A percentile compares a stretch with the other conserved stretches of the same genome.
Evolutionary conservation across 2,113 vertebrate genomes (phyloP).

Genomic region (Tamias sibiricus): DNA sequence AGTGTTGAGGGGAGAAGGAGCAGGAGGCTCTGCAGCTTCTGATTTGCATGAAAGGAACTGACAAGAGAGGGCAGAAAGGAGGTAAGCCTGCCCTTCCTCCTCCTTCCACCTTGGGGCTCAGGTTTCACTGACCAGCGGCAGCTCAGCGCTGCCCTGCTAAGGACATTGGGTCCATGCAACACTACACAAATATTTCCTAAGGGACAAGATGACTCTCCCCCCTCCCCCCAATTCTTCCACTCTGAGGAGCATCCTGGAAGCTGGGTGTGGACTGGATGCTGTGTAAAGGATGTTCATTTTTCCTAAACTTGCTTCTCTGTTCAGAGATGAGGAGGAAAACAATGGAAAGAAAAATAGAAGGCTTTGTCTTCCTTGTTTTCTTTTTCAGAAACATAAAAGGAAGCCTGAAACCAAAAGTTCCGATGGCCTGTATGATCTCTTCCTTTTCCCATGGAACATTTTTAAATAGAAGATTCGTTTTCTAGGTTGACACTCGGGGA

Average conservation of each 20-base stretch:
- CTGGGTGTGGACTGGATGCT: neutral
- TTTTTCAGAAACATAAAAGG: neutral
- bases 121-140: neutral
- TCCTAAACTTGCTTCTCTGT: neutral
- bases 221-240: neutral
- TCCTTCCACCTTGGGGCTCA: neutral
- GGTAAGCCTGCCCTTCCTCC: neutral
- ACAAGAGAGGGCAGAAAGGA: fast-evolving
- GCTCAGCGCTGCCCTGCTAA: neutral
- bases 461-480: neutral
- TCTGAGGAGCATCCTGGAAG: neutral
- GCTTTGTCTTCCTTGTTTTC: neutral
- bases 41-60: neutral
- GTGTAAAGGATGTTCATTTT: too few relatives aligned
- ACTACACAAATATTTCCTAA: neutral
- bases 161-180: too few relatives aligned
- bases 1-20: neutral
- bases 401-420: neutral
- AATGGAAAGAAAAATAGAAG: neutral
- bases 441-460: neutral
- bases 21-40: neutral
- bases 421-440: neutral
- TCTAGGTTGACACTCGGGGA: neutral
- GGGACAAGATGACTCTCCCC: neutral
- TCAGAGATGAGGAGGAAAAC: neutral